Evolutionary conservation across 2,888 invertebrate genomes (phyloP), one percentile per base, ranked within the genome.

Genomic region (Myathropa florea): DNA sequence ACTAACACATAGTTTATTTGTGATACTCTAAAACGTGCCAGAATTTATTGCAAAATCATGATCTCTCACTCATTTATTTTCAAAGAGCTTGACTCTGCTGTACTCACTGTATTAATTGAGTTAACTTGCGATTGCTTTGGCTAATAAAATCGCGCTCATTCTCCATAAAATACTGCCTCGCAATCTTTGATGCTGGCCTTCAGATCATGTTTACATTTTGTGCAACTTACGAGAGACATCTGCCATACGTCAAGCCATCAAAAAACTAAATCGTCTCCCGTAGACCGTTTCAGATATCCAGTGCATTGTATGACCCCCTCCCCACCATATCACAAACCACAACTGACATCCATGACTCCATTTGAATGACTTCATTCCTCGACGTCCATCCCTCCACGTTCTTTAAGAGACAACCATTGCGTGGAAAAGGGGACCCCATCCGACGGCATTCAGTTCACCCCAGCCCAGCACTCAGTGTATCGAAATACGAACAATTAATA

Each of bases 401-500:
- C 76, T 81, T 85, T 77, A 81, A 77, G 63, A 64, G 30, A 59
- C 61, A 72, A 53, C 60, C 61, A 68, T 68, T 77, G 61, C 55
- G 10, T 55, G 46, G 60, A 55, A 77, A 61, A 68, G 59, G 75
- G 79, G 70, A 14, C 67, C 53, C 30, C 26, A 61, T 21, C 71
- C n/a, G n/a, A 59, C 39, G 64, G 68, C 68, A 61, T 70, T n/a
- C n/a, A 75, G 75, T 79, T 68, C 73, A 68, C 79, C 46, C 46
- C 18, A 18, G 59, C 68, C 80, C 81, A 83, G 83, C 86, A 86
- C 83, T 83, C 83, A 75, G 86, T 83, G 79, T 86, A 86, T 86
- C 86, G 83, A 79, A 83, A 75, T 71, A 83, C 83, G 39, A 79
- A 59, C 86, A 86, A 86, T 86, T 86, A 86, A 86, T 86, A 86